These are phyloP conservation scores for Catharus minimus DNA, from an alignment of 2,113 vertebrate genomes.

Conservation along the genomic window DNA sequence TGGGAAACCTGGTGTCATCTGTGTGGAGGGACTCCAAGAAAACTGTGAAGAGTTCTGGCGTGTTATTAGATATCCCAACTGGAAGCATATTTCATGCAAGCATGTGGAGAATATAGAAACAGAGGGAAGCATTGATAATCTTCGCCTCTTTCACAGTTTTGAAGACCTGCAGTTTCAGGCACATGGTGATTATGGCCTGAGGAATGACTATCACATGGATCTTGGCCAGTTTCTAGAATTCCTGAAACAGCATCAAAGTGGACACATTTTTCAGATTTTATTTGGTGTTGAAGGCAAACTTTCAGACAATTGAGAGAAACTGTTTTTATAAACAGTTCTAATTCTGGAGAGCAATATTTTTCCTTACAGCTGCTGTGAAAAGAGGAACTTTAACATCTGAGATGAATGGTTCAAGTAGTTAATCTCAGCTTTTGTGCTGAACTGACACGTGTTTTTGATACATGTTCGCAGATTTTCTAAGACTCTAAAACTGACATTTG, in stretches of 20 bases:
- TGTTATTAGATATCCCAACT: conserved; percentile 75
- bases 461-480: background rate
- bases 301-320: conserved; percentile 41
- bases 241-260: conserved; percentile 74
- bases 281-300: conserved; percentile 78
- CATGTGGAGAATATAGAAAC: conserved; percentile 68
- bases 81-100: conserved; percentile 83
- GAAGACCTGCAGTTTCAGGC: conserved; percentile 78
- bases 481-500: background rate
- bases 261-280: conserved; percentile 77
- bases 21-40: conserved; percentile 72
- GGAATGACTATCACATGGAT: conserved; percentile 81
- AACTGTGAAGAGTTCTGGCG: conserved; percentile 80
- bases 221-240: conserved; percentile 79
- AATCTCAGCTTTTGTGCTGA: background rate
- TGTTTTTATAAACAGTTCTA: background rate
- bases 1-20: conserved; percentile 81
- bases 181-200: conserved; percentile 76
- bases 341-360: background rate
- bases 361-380: background rate
- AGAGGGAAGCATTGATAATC: conserved; percentile 24
- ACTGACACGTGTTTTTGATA: background rate
- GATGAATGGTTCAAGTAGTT: background rate
- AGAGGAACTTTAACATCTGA: background rate
- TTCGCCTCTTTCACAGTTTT: conserved; percentile 71